Base-by-base conservation (phyloP, 2,113 vertebrate species). In the Nothobranchius furzeri region DNA sequence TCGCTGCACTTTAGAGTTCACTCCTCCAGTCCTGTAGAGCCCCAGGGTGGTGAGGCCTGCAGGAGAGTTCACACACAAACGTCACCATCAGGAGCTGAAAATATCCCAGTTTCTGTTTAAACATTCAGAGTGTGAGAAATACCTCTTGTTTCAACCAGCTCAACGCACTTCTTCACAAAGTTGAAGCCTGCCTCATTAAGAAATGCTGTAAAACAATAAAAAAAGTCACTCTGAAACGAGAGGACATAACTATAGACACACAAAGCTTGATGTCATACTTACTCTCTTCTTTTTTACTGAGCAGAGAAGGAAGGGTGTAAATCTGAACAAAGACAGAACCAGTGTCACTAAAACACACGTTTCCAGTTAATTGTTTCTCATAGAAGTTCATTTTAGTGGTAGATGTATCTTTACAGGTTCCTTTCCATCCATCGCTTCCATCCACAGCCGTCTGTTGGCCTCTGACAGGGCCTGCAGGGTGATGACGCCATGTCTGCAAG, bases 231-330 rank as follows among this genome's bases (percentile, higher is more conserved):
- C 2, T 11, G 2, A 13, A 42, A 24, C 7, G 4, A 48, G 15
- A 17, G 3, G 36, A 6, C 12, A 30, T 6, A 9, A 3, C 3
- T 6, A 35, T n/a, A 0, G 12, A n/a, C 10, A 20, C n/a, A 64
- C 8, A 30, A 14, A 60, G 37, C 24, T 47, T 24, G 3, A 73
- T 46, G 1, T 11, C 1, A 25, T 73, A 92, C 96, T 96, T 94
- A 99, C 97, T 98, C 91, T 99, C 97, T 91, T 99, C 97, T 70
- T 98, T 99, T 91, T 98, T 99, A 92, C 95, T 98, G 68, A 99
- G 95, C 78, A 98, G 94, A 46, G 96, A 96, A 9, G 96, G 97
- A 54, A 99, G 85, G 0, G 97, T 99, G 71, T 99, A 99, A 88
- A 99, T 99, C 97, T 99, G 87, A 78, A 78, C 36, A 77, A 70